A percentile compares a stretch with the other conserved stretches of the same genome.
Evolutionary conservation across 1,140 invertebrate genomes (phyloP).

Genomic region (Drosophila navojoa): DNA sequence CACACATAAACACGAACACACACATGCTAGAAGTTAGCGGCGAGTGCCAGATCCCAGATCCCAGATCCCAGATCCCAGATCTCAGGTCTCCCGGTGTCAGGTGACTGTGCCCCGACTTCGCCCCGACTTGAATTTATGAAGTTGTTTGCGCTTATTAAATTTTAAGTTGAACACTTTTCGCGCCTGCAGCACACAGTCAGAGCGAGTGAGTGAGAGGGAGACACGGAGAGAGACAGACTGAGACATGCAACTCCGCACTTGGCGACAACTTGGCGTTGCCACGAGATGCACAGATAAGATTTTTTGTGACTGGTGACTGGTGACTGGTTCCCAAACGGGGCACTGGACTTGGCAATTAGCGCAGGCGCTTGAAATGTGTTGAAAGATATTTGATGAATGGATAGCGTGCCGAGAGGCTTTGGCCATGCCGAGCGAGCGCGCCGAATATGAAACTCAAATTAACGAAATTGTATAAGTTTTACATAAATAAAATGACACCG

Average conservation of each 20-base stretch:
- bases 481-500: not conserved
- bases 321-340: slow-evolving; percentile 71
- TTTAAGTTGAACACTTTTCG: slow-evolving; percentile 72
- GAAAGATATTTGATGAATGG: slow-evolving; percentile 80
- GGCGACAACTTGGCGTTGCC: slow-evolving; percentile 65
- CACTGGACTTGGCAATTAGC: slow-evolving; percentile 65
- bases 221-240: not conserved
- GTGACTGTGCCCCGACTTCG: slow-evolving; percentile 38
- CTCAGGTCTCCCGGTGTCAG: slow-evolving; percentile 53
- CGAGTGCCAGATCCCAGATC: slow-evolving; percentile 14
- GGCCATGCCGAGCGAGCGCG: not conserved
- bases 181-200: slow-evolving; percentile 17
- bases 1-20: not conserved
- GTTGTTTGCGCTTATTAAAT: slow-evolving; percentile 81
- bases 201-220: no score
- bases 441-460: slow-evolving; percentile 4
- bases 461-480: not conserved
- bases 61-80: slow-evolving; percentile 16
- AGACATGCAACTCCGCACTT: slow-evolving; percentile 52
- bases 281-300: slow-evolving; percentile 78
- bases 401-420: slow-evolving; percentile 47
- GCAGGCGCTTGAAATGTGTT: slow-evolving; percentile 73
- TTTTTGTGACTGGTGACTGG: slow-evolving; percentile 67
- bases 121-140: slow-evolving; percentile 67
- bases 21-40: slow-evolving; percentile 16